phyloP scores from a whole-genome alignment of 2,888 invertebrate species.

The Bombylius discolor region DNA sequence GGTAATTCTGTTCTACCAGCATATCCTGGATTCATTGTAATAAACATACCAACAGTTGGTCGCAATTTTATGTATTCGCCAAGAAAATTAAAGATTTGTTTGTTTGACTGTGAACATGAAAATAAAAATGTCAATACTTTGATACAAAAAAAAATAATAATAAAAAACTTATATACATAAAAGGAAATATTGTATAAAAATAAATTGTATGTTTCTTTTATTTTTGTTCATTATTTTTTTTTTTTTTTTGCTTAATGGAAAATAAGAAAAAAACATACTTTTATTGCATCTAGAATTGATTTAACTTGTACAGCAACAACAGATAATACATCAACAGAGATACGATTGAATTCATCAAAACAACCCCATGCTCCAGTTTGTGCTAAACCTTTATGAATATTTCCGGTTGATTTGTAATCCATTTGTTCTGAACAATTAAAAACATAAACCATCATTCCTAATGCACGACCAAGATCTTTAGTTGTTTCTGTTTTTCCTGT shows the following conservation, averaged over 20 bases:
- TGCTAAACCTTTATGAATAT: constrained; percentile 74
- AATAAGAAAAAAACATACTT: constrained; percentile 25
- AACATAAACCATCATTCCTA: constrained; percentile 95
- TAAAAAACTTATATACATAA: too few relatives aligned
- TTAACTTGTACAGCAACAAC: constrained; percentile 93
- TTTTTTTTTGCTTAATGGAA: too few relatives aligned
- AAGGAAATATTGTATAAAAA: too few relatives aligned
- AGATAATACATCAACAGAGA: constrained; percentile 86
- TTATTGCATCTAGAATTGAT: constrained; percentile 73
- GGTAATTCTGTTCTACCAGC: constrained; percentile 84
- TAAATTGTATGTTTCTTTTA: too few relatives aligned
- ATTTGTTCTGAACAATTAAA: constrained; percentile 95
- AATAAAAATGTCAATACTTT: too few relatives aligned
- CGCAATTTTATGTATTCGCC: constrained; percentile 66
- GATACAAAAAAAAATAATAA: too few relatives aligned
- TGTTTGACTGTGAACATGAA: constrained; percentile 41
- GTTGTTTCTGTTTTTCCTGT: constrained; percentile 91
- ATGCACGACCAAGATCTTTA: constrained; percentile 83
- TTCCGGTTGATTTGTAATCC: constrained; percentile 91
- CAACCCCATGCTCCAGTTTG: constrained; percentile 82
- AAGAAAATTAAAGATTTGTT: constrained; percentile 67
- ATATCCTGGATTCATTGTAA: constrained; percentile 95
- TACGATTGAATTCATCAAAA: constrained; percentile 93
- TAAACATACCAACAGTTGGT: constrained; percentile 77
- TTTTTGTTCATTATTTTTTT: neutral